These are phyloP conservation scores for Tachysurus vachellii DNA, from an alignment of 2,113 vertebrate genomes.

Conservation along the genomic window DNA sequence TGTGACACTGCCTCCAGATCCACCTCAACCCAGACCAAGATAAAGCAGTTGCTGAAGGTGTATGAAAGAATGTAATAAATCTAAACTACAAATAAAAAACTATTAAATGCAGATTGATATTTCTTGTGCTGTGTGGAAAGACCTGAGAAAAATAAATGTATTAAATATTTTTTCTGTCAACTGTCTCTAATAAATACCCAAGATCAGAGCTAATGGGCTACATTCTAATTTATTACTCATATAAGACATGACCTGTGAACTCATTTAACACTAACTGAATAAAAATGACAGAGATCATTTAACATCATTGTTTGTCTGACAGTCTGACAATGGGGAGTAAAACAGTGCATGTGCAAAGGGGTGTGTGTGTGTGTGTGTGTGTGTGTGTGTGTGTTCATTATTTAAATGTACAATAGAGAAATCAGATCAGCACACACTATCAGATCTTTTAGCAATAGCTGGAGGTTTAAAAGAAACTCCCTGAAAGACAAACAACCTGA, in stretches of 20 bases:
- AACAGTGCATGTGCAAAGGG: background rate
- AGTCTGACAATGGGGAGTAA: background rate
- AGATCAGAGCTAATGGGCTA: background rate
- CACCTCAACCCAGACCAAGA: background rate
- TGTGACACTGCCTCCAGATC: too few species aligned
- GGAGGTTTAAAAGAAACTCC: conserved; percentile 27
- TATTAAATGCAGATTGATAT: background rate
- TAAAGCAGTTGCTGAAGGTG: background rate
- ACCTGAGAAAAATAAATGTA: background rate
- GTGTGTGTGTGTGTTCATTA: background rate
- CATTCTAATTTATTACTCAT: background rate
- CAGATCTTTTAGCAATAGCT: background rate
- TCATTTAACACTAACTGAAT: background rate
- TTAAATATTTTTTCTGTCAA: background rate
- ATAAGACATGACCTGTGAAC: background rate
- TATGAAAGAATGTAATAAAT: background rate
- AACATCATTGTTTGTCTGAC: background rate
- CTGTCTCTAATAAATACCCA: background rate
- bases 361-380: background rate
- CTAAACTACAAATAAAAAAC: background rate
- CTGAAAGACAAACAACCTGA: conserved; percentile 27
- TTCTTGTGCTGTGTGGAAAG: background rate
- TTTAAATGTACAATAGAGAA: background rate
- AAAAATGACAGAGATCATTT: background rate
- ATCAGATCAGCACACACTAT: background rate